Conservation (phyloP, 2,113 vertebrate genomes). For the Paramisgurnus dabryanus region DNA sequence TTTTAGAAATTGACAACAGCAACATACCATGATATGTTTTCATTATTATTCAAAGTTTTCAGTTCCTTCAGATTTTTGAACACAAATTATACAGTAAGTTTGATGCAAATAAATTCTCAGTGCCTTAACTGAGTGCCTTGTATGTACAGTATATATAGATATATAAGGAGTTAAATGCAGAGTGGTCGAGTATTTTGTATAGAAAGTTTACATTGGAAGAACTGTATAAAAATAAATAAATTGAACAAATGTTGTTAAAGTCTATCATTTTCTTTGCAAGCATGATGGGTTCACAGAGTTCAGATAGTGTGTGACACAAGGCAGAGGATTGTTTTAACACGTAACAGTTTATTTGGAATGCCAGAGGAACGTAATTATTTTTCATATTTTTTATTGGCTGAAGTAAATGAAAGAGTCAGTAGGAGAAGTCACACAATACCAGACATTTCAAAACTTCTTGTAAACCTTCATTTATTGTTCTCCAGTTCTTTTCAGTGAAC, state of each 20-base stretch:
- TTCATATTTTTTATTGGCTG: too few species aligned
- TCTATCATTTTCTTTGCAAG: too few species aligned
- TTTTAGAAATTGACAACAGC: neutral
- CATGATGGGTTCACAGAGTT: too few species aligned
- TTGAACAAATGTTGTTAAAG: neutral
- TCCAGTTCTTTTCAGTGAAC: too few species aligned
- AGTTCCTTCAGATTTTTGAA: neutral
- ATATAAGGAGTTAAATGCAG: slow-evolving; percentile 11
- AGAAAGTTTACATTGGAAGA: slow-evolving; percentile 27
- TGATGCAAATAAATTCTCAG: slow-evolving; percentile 28
- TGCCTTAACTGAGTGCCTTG: slow-evolving; percentile 41
- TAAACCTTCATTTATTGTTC: too few species aligned
- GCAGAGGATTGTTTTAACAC: too few species aligned
- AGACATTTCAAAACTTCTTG: too few species aligned
- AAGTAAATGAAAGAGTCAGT: too few species aligned
- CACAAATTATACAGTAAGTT: neutral
- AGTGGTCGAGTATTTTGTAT: slow-evolving; percentile 34
- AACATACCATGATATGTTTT: slow-evolving; percentile 5
- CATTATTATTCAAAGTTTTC: slow-evolving; percentile 18
- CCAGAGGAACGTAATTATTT: too few species aligned
- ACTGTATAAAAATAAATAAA: slow-evolving; percentile 18
- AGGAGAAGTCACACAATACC: too few species aligned
- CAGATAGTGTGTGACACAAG: too few species aligned
- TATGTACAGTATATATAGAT: slow-evolving; percentile 46
- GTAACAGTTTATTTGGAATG: too few species aligned